Evolutionary conservation across 2,797 vertebrate species (phyloP), one percentile per base, ranked within the genome.

Genomic region (Aeoliscus strigatus): DNA sequence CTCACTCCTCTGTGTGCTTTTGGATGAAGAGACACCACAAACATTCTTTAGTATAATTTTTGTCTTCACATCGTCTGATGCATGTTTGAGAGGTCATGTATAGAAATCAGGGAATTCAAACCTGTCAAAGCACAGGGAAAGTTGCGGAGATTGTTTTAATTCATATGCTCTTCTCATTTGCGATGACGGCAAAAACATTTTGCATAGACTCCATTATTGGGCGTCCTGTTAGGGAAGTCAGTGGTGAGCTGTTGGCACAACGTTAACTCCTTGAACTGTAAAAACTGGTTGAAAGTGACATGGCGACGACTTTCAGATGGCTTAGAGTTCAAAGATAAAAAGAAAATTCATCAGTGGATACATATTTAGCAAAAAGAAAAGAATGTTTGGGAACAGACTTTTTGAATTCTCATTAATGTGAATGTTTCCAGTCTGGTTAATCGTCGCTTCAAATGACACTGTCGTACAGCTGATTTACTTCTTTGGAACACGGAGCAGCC

Each of bases 161-260:
- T 50, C 18, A 37, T 18, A 14, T 42, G 34, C 25, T 38, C 15
- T 32, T 49, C n/a, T n/a, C n/a, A 26, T 53, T 62, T 63, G 36
- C 37, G 43, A 31, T 29, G 36, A 23, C 27, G 27, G 52, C 27
- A 14, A 39, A 43, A 2, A 6, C 33, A 25, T 46, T 72, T 80
- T 82, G 81, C 80, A 84, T 81, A 81, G 80, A 70, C 45, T 74
- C 42, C 44, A 62, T 44, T 43, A 36, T 64, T 24, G 46, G 56
- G 23, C 29, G n/a, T 49, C 44, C 16, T 47, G 16, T 33, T 42
- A 9, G 25, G 29, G 57, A 59, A 8, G 46, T 56, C 10, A 56
- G 39, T 42, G 21, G n/a, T 44, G 38, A 44, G 45, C 30, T n/a
- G 16, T 27, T 31, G 39, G 6, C 5, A 16, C 34, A 38, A n/a